phyloP scores from a whole-genome alignment of 1,140 invertebrate genomes.

The Pseudomyrmex concolor region DNA sequence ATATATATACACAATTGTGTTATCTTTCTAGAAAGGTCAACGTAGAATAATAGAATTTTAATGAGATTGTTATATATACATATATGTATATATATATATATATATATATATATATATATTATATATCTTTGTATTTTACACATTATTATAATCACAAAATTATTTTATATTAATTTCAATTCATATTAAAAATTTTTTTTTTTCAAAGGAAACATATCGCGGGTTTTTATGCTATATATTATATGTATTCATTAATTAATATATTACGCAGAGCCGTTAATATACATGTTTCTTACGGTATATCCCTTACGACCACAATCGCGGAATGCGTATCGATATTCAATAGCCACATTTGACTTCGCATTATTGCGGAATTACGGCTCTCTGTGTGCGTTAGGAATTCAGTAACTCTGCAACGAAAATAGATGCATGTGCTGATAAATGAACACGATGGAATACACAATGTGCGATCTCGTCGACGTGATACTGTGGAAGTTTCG shows the following conservation, averaged over 20 bases:
- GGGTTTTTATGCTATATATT: neutral
- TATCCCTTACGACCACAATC: constrained; percentile 28
- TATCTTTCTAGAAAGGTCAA: neutral
- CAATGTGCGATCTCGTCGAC: constrained; percentile 37
- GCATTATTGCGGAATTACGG: constrained; percentile 51
- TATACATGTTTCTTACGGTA: constrained; percentile 25
- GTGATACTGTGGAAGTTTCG: constrained; percentile 46
- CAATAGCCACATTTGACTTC: constrained; percentile 70
- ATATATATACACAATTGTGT: neutral
- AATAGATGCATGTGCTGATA: constrained; percentile 39
- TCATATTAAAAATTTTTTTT: too few species aligned
- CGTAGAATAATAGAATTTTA: neutral
- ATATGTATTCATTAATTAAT: neutral
- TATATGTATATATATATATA: too few species aligned
- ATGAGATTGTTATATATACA: neutral
- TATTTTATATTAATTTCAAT: too few species aligned
- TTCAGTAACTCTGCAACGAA: constrained; percentile 43
- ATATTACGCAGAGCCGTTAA: constrained; percentile 20
- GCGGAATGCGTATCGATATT: constrained; percentile 57
- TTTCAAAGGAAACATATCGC: neutral
- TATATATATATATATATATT: too few species aligned
- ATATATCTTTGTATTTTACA: too few species aligned
- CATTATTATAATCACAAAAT: too few species aligned
- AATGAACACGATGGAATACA: constrained; percentile 28
- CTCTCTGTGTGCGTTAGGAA: constrained; percentile 20